A percentile compares a stretch with the other conserved stretches of the same genome.
Evolutionary conservation across 2,113 vertebrate genomes (phyloP).

Genomic region (Brachyistius frenatus): DNA sequence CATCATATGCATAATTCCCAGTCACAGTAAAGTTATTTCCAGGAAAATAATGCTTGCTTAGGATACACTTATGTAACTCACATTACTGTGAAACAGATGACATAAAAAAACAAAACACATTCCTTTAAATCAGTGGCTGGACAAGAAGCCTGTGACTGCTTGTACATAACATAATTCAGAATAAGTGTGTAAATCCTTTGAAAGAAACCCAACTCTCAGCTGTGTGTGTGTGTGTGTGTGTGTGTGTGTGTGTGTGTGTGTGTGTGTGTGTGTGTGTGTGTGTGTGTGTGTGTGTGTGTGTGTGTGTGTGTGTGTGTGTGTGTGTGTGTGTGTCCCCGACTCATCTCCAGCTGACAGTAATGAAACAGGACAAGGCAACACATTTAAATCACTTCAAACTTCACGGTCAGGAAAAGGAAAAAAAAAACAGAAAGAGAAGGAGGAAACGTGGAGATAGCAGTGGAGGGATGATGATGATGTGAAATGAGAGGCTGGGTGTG

Average conservation of each 20-base stretch:
- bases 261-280: too few relatives aligned
- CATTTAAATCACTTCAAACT: background rate
- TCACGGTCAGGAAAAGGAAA: background rate
- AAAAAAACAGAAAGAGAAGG: background rate
- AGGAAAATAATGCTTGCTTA: constrained; percentile 31
- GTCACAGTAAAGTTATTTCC: constrained; percentile 3
- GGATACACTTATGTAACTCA: constrained; percentile 42
- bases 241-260: too few relatives aligned
- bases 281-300: too few relatives aligned
- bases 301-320: too few relatives aligned
- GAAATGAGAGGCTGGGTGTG: background rate
- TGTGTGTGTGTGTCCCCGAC: too few relatives aligned
- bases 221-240: background rate
- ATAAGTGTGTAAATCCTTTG: background rate
- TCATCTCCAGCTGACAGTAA: background rate
- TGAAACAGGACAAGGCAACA: background rate
- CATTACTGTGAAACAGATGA: constrained; percentile 32
- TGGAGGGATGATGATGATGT: background rate
- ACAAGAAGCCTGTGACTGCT: background rate
- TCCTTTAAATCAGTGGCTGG: constrained; percentile 19
- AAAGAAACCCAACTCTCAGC: constrained; percentile 1
- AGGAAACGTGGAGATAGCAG: background rate
- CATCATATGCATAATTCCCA: too few relatives aligned
- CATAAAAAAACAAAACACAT: constrained; percentile 26
- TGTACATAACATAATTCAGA: background rate